A percentile compares a stretch with the other conserved stretches of the same genome.
These are phyloP conservation scores for Intellagama lesueurii DNA, from an alignment of 2,797 vertebrate genomes.

Conservation along the genomic window DNA sequence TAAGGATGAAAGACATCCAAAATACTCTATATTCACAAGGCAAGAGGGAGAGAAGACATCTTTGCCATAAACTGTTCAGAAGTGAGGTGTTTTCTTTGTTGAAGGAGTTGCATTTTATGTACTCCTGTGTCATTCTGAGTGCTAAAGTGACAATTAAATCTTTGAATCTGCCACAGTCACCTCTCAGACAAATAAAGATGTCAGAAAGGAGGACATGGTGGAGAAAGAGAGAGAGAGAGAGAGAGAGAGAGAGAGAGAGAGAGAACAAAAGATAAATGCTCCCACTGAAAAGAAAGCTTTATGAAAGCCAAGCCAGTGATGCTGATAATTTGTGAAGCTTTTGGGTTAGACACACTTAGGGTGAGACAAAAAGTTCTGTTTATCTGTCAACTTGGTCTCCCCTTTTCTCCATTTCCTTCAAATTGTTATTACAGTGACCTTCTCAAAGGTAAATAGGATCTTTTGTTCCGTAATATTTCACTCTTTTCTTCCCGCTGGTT, in stretches of 20 bases:
- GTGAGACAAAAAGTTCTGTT: background rate
- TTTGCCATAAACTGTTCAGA: background rate
- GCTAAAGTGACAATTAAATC: slow-evolving; percentile 13
- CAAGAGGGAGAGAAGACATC: background rate
- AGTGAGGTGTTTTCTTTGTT: background rate
- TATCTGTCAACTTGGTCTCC: background rate
- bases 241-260: no score
- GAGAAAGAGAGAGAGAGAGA: background rate
- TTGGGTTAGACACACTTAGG: slow-evolving; percentile 4
- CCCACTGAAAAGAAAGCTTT: background rate
- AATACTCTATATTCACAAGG: background rate
- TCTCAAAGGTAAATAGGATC: background rate
- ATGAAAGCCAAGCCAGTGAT: background rate
- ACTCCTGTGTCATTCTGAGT: background rate
- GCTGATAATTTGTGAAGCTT: slow-evolving; percentile 17
- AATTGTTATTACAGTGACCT: slow-evolving; percentile 29
- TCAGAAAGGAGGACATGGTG: background rate
- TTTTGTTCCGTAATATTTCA: background rate
- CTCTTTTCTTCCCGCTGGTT: background rate
- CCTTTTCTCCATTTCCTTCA: background rate
- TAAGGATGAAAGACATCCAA: background rate
- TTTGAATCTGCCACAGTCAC: background rate
- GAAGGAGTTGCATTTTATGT: background rate
- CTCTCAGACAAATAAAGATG: background rate
- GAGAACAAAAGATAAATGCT: background rate